Evolutionary conservation across 2,888 invertebrate species (phyloP), one percentile per base, ranked within the genome.

Genomic region (Mycalesis mineus): DNA sequence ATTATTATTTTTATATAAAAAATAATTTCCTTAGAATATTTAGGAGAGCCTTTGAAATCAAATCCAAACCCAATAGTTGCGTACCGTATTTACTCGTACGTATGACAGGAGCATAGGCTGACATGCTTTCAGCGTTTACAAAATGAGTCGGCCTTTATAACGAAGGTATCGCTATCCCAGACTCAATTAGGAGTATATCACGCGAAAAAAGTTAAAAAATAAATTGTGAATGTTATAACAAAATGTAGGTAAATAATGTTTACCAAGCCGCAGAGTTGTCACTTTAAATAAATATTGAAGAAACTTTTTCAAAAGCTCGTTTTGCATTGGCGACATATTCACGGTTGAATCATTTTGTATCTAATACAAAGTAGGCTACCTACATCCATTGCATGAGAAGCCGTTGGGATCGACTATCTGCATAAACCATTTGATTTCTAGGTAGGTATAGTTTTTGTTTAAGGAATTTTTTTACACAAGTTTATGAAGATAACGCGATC

Each of bases 401-500:
- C 70, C 64, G 58, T 62, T 64, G 64, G 77, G 69, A 75, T 79
- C 75, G 78, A 76, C 39, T 57, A 61, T 61, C 58, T 61, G 33
- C 55, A 61, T 57, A 57, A 51, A 58, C 58, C n/a, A 62, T 62
- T 57, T 50, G 59, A 57, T 63, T 60, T 47, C 63, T 44, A 63
- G 50, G 55, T 45, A 62, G 50, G 57, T 42, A 62, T 64, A 55
- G 55, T 37, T 57, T 52, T 47, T 13, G 41, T 63, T 58, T 36
- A 31, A 6, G 17, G 13, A 2, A 28, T 54, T 40, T 55, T 52
- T 48, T 48, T 48, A 48, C n/a, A 41, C 60, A 58, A 62, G 77
- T 81, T 82, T 79, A 78, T 79, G 80, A 75, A 77, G 78, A 76
- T 77, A 77, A 79, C 73, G 72, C 78, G 76, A 78, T 80, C 75